Evolutionary conservation across 1,140 invertebrate genomes (phyloP).

Genomic region (Meloidogyne chitwoodi): DNA sequence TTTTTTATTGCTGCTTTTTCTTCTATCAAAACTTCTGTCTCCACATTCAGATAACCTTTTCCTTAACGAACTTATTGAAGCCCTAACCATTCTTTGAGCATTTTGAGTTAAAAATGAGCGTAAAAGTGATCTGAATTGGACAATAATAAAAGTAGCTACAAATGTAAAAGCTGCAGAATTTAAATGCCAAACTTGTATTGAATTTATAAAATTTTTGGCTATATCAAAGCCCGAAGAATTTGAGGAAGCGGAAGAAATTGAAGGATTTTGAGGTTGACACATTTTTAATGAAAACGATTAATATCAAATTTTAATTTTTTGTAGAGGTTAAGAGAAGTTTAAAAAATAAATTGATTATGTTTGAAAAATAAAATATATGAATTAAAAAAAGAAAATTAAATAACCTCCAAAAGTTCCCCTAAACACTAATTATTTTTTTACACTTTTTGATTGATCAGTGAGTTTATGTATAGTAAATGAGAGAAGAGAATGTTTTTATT

Average conservation of each 20-base stretch:
- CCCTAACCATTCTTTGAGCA: neutral
- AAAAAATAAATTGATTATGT: neutral
- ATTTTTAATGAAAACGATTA: neutral
- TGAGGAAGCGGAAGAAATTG: neutral
- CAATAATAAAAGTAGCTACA: constrained; percentile 9
- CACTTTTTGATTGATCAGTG: neutral
- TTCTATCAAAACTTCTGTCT: neutral
- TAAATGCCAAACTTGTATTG: constrained; percentile 3
- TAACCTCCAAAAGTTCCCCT: neutral
- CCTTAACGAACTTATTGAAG: neutral
- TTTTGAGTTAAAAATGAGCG: neutral
- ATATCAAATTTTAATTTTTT: too few species aligned
- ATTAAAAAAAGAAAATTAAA: neutral
- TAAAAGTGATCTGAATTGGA: constrained; percentile 6
- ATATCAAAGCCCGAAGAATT: neutral
- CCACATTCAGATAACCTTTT: neutral
- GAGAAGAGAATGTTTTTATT: neutral
- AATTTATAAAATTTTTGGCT: neutral
- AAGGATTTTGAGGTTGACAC: constrained; percentile 1
- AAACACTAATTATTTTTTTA: neutral
- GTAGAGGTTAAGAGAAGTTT: neutral
- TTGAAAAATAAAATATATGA: neutral
- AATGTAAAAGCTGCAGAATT: constrained; percentile 4
- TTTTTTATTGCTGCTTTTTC: neutral
- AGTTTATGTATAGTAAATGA: neutral